phyloP scores from a whole-genome alignment of 2,113 vertebrate genomes.

The Phaethornis superciliosus region DNA sequence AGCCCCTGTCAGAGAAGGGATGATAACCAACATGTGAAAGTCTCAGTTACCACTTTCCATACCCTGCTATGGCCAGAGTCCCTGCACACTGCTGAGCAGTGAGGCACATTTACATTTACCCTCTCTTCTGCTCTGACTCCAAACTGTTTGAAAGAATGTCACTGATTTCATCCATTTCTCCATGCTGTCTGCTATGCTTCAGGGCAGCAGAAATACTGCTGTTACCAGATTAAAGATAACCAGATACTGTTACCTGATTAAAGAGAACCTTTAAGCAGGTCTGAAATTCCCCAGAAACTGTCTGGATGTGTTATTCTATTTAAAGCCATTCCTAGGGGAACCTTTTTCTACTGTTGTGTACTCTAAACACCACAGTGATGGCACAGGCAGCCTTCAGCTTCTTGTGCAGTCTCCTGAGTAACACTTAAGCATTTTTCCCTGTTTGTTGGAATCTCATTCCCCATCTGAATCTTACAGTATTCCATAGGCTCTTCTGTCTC shows the following conservation, averaged over 20 bases:
- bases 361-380: not conserved
- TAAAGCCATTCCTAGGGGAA: not conserved
- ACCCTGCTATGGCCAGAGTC: not conserved
- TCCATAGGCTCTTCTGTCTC: slow-evolving; percentile 2
- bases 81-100: not conserved
- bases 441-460: slow-evolving; percentile 81
- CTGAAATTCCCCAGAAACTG: not conserved
- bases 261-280: not conserved
- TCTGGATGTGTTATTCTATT: not conserved
- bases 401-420: slow-evolving; percentile 76
- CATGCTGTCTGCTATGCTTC: not conserved
- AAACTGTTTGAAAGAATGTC: not conserved
- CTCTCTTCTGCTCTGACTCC: not conserved
- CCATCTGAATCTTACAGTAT: slow-evolving; percentile 28
- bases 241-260: too few relatives aligned
- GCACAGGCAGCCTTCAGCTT: slow-evolving; percentile 72
- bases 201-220: not conserved
- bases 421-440: slow-evolving; percentile 76
- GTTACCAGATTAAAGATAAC: too few relatives aligned
- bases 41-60: not conserved
- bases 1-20: not conserved
- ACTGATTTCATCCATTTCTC: not conserved
- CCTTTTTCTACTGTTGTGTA: not conserved
- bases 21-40: not conserved
- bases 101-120: accelerated